Percentiles rank a stretch among this genome's conserved stretches.
phyloP scores from a whole-genome alignment of 2,113 vertebrate genomes.

The Rissa tridactyla region DNA sequence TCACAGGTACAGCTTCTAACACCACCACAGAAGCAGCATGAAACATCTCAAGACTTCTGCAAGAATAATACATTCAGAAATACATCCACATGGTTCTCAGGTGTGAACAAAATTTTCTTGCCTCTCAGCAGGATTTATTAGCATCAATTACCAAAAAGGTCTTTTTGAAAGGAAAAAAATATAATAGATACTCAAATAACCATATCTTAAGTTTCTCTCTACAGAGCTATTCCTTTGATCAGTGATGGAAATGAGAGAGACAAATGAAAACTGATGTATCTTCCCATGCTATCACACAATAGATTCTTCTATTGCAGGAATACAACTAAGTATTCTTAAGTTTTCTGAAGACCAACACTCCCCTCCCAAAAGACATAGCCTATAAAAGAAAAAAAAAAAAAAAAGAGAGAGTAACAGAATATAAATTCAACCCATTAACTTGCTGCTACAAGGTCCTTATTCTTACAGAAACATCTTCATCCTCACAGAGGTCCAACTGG shows the following conservation, averaged over 20 bases:
- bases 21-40: neutral
- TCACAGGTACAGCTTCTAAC: neutral
- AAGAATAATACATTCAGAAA: neutral
- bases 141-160: neutral
- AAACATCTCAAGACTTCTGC: neutral
- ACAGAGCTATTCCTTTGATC: neutral
- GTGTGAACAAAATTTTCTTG: neutral
- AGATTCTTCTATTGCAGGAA: neutral
- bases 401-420: neutral
- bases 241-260: neutral
- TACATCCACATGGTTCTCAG: neutral
- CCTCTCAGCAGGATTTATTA: neutral
- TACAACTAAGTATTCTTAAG: neutral
- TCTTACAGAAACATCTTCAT: slow-evolving; percentile 97
- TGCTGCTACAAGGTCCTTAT: neutral
- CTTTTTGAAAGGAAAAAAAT: neutral
- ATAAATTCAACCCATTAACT: neutral
- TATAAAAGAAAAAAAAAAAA: neutral
- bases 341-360: neutral
- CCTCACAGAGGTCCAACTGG: slow-evolving; percentile 96
- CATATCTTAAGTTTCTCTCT: neutral
- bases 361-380: neutral
- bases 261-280: neutral
- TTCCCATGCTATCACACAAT: neutral
- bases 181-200: neutral